Conservation (phyloP, 2,888 invertebrate species). For the Microctonus aethiopoides region DNA sequence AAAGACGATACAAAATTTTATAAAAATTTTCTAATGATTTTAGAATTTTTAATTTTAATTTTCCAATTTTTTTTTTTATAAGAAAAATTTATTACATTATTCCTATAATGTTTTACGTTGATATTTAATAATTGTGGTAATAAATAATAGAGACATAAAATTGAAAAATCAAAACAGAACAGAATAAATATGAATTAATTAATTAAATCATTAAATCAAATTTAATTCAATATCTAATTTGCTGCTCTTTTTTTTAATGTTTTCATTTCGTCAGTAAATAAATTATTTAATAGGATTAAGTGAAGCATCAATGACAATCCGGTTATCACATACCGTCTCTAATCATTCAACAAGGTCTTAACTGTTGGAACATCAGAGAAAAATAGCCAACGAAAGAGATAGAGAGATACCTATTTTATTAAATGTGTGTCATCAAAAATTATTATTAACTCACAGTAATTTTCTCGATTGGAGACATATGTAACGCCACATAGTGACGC, state of each 20-base stretch:
- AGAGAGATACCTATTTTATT: background rate
- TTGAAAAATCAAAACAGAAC: too few relatives aligned
- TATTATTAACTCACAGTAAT: constrained; percentile 84
- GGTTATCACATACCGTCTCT: constrained; percentile 20
- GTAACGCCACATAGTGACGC: constrained; percentile 90
- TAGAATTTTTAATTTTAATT: too few relatives aligned
- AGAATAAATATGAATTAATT: background rate
- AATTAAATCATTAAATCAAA: background rate
- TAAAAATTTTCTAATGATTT: too few relatives aligned
- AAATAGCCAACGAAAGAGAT: background rate
- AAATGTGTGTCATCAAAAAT: background rate
- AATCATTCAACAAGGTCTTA: constrained; percentile 24
- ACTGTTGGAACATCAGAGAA: background rate
- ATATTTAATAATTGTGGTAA: too few relatives aligned
- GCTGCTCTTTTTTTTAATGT: background rate
- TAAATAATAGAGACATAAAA: too few relatives aligned
- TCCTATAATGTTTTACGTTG: too few relatives aligned
- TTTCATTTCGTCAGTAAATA: background rate
- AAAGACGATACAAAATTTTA: constrained; percentile 47
- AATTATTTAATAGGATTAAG: constrained; percentile 15
- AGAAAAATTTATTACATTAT: too few relatives aligned
- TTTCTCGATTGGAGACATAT: constrained; percentile 93
- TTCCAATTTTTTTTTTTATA: too few relatives aligned
- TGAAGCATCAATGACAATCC: constrained; percentile 22
- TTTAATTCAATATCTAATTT: background rate